phyloP scores from a whole-genome alignment of 2,113 vertebrate species.

The Anolis sagrei region DNA sequence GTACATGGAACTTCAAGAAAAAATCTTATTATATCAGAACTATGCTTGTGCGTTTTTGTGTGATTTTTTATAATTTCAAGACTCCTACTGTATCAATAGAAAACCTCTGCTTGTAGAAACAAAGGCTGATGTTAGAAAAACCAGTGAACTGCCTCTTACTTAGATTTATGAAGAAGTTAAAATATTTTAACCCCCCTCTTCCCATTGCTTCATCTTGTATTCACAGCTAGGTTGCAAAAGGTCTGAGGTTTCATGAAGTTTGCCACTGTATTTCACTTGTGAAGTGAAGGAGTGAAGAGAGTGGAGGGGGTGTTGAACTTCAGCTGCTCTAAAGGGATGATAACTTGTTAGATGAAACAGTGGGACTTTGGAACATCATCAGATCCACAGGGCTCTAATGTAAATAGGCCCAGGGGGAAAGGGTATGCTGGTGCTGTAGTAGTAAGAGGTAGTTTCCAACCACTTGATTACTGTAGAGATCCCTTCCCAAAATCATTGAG shows the following conservation, averaged over 20 bases:
- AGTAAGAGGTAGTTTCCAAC: slow-evolving; percentile 53
- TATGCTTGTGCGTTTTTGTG: slow-evolving; percentile 9
- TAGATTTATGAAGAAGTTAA: slow-evolving; percentile 4
- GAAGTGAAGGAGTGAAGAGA: neutral
- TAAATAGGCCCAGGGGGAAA: slow-evolving; percentile 49
- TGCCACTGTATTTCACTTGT: slow-evolving; percentile 21
- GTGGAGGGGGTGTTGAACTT: neutral
- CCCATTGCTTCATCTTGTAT: neutral
- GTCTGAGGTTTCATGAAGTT: slow-evolving; percentile 35
- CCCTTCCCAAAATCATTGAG: neutral
- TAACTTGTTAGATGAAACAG: slow-evolving; percentile 33
- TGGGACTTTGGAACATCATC: slow-evolving; percentile 4
- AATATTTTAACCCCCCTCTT: neutral
- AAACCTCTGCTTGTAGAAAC: slow-evolving; percentile 18
- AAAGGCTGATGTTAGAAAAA: slow-evolving; percentile 26
- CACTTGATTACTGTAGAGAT: slow-evolving; percentile 42
- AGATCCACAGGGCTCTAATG: slow-evolving; percentile 39
- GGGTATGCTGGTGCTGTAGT: slow-evolving; percentile 37
- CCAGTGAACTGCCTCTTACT: neutral
- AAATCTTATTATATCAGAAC: slow-evolving; percentile 42
- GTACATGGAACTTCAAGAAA: slow-evolving; percentile 40
- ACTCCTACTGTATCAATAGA: slow-evolving; percentile 10
- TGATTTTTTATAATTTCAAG: neutral
- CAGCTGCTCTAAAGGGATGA: slow-evolving; percentile 28
- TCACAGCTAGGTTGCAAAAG: slow-evolving; percentile 29